Evolutionary conservation across 2,113 vertebrate species (phyloP).

Genomic region (Nycticebus coucang): DNA sequence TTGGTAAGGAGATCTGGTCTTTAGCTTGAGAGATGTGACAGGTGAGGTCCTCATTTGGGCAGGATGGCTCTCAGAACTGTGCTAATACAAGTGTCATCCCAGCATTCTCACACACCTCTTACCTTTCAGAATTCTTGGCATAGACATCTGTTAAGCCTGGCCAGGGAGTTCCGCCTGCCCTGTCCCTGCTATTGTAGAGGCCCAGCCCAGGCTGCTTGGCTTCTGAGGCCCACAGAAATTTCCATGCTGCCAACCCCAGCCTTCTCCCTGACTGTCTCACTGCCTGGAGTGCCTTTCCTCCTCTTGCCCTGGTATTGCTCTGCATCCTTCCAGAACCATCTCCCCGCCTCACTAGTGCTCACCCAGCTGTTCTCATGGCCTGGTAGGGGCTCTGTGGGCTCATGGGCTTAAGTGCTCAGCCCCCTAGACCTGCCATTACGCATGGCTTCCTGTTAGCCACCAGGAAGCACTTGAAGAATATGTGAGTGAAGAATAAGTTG

Average conservation of each 20-base stretch:
- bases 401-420: accelerated
- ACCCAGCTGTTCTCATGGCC: too few relatives aligned
- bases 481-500: background rate
- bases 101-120: background rate
- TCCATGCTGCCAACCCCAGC: background rate
- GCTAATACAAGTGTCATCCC: accelerated
- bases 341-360: background rate
- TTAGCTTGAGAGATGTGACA: background rate
- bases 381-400: background rate
- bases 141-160: background rate
- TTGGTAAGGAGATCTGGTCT: background rate
- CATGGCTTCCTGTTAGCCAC: background rate
- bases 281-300: background rate
- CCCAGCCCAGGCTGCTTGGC: background rate
- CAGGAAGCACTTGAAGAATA: background rate
- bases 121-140: background rate
- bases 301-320: too few relatives aligned
- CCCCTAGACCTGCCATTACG: background rate
- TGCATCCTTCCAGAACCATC: background rate
- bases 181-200: accelerated
- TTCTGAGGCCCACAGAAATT: background rate
- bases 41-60: background rate
- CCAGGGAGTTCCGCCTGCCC: too few relatives aligned
- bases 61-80: background rate
- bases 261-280: background rate